Evolutionary conservation across 2,888 invertebrate genomes (phyloP).

Genomic region (Hartigia nigra): DNA sequence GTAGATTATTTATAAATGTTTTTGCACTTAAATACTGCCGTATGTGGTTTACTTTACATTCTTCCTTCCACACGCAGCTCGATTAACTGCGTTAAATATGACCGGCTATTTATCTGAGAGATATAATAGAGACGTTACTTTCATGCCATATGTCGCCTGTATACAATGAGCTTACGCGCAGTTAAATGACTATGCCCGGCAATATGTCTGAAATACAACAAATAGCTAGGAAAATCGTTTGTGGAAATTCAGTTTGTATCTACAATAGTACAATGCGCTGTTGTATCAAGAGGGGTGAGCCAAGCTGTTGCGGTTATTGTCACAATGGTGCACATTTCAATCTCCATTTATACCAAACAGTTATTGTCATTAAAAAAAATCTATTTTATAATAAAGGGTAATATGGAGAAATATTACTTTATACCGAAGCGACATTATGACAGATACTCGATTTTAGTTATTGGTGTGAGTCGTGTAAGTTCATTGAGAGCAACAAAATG

Average conservation of each 20-base stretch:
- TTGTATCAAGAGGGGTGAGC: constrained; percentile 34
- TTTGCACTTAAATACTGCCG: constrained; percentile 17
- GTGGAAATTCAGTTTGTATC: constrained; percentile 41
- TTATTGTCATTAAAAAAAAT: not conserved
- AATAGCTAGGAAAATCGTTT: constrained; percentile 46
- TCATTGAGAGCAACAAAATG: not conserved
- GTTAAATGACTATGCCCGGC: constrained; percentile 45
- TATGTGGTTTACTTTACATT: constrained; percentile 10
- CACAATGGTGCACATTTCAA: not conserved
- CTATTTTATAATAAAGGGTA: not conserved
- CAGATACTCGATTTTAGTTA: not conserved
- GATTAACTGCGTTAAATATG: constrained; percentile 53
- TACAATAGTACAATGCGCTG: constrained; percentile 50
- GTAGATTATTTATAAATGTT: not conserved
- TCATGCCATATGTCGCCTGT: constrained; percentile 50
- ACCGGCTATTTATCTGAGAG: constrained; percentile 46
- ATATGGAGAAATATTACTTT: not conserved
- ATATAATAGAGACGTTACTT: constrained; percentile 55
- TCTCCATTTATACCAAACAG: not conserved
- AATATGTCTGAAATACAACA: constrained; percentile 47
- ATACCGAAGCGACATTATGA: not conserved
- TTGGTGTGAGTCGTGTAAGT: not conserved
- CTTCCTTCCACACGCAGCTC: constrained; percentile 14
- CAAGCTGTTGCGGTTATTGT: constrained; percentile 35
- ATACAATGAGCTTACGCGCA: constrained; percentile 40